phyloP scores from a whole-genome alignment of 2,888 invertebrate genomes.

The Metacarcinus magister region DNA sequence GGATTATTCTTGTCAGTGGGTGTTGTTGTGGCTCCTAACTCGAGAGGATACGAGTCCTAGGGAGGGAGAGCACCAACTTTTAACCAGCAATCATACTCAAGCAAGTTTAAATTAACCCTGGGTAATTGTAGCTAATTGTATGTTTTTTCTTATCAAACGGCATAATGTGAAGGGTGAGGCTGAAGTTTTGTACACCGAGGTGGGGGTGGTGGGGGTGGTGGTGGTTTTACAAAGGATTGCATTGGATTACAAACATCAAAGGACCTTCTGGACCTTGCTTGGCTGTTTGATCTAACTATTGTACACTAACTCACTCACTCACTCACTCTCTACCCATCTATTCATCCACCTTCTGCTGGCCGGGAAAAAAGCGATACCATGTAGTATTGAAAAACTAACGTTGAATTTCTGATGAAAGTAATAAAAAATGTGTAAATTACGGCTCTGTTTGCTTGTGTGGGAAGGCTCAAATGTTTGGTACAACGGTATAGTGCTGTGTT shows the following conservation, averaged over 20 bases:
- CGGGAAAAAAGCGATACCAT: too few species aligned
- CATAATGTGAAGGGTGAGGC: not conserved
- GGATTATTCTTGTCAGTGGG: not conserved
- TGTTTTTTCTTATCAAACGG: not conserved
- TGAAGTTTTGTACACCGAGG: not conserved
- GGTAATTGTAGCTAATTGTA: not conserved
- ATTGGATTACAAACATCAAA: too few species aligned
- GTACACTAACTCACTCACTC: too few species aligned
- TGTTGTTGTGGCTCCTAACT: not conserved
- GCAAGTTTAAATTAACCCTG: slow-evolving; percentile 28
- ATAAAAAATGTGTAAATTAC: too few species aligned
- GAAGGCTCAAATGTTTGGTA: not conserved
- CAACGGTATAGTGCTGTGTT: too few species aligned
- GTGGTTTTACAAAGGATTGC: not conserved
- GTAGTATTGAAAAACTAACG: too few species aligned
- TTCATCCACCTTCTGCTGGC: too few species aligned
- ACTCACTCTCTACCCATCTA: too few species aligned
- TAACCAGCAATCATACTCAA: not conserved
- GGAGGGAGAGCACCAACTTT: not conserved
- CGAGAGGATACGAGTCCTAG: not conserved
- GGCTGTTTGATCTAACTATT: not conserved
- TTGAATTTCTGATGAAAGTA: too few species aligned
- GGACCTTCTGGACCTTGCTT: not conserved
- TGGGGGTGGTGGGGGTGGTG: not conserved
- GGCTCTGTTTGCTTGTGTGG: too few species aligned